Percentiles rank a stretch among this genome's conserved stretches.
Evolutionary conservation across 2,888 invertebrate genomes (phyloP).

Genomic region (Holacanthella duospinosa): DNA sequence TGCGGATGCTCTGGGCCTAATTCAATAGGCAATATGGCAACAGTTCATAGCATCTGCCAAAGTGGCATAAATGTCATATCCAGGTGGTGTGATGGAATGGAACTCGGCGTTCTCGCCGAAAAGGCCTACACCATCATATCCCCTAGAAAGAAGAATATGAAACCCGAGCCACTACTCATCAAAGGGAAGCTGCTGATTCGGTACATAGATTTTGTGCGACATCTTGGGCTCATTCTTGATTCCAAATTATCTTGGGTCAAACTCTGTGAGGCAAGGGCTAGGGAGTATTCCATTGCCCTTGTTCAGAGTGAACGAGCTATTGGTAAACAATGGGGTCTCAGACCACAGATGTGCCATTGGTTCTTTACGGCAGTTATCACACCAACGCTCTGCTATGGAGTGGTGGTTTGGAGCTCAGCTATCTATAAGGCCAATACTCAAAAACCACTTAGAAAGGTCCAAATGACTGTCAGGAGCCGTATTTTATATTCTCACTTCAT

Average conservation of each 20-base stretch:
- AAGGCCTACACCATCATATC: not conserved
- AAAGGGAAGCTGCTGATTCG: not conserved
- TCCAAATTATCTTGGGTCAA: not conserved
- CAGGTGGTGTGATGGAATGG: not conserved
- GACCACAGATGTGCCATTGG: not conserved
- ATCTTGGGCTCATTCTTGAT: not conserved
- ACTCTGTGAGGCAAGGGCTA: not conserved
- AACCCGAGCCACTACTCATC: not conserved
- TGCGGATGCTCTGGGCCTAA: not conserved
- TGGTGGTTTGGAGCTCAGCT: constrained; percentile 13
- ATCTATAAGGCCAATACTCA: not conserved
- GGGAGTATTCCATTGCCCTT: not conserved
- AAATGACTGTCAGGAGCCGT: constrained; percentile 7
- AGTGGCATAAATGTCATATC: not conserved
- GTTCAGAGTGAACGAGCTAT: not conserved
- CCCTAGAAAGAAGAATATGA: not conserved
- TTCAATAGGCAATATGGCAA: not conserved
- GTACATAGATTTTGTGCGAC: not conserved
- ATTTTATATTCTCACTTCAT: not conserved
- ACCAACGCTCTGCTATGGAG: constrained; percentile 2
- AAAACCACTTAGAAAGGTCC: constrained; percentile 6
- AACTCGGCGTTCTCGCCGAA: not conserved
- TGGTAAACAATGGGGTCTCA: not conserved
- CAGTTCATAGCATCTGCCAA: not conserved
- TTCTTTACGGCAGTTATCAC: not conserved